Evolutionary conservation across 64 coral and sea anemone species (phyloP).

Genomic region (Cladopsammia gracilis): DNA sequence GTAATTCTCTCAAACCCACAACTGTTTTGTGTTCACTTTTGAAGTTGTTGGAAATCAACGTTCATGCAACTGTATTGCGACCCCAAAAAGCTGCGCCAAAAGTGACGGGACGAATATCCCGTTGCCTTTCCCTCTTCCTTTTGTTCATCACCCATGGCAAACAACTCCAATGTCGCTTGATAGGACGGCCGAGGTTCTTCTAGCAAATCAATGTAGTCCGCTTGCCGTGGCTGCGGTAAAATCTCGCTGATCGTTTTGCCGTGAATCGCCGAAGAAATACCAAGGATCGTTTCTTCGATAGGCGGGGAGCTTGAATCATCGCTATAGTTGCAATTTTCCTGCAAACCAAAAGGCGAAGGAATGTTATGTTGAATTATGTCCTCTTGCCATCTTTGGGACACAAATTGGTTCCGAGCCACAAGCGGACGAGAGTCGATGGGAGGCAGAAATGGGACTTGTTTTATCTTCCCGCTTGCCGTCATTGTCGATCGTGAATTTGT

Average conservation of each 20-base stretch:
- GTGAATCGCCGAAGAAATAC: not conserved
- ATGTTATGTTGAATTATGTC: not conserved
- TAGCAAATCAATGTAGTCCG: slow-evolving; percentile 2
- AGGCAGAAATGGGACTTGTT: not conserved
- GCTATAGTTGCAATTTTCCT: not conserved
- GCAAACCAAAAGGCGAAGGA: not conserved
- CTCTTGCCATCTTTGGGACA: not conserved
- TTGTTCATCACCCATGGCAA: not conserved
- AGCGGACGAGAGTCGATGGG: slow-evolving; percentile 9
- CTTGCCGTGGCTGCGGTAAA: not conserved
- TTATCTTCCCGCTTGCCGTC: not conserved
- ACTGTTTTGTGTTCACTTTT: not conserved
- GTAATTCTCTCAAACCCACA: no score
- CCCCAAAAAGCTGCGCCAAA: slow-evolving; percentile 22
- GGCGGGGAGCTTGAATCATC: not conserved
- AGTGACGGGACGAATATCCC: slow-evolving; percentile 7
- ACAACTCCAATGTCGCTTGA: not conserved
- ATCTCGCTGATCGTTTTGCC: not conserved
- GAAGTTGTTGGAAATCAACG: not conserved
- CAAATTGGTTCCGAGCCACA: slow-evolving; percentile 1
- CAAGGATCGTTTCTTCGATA: not conserved
- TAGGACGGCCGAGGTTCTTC: not conserved
- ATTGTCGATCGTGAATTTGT: not conserved
- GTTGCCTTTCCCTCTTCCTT: not conserved
- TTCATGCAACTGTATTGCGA: not conserved